These are phyloP conservation scores for Nyctalus aviator DNA, from an alignment of 2,797 vertebrate species.

Conservation along the genomic window DNA sequence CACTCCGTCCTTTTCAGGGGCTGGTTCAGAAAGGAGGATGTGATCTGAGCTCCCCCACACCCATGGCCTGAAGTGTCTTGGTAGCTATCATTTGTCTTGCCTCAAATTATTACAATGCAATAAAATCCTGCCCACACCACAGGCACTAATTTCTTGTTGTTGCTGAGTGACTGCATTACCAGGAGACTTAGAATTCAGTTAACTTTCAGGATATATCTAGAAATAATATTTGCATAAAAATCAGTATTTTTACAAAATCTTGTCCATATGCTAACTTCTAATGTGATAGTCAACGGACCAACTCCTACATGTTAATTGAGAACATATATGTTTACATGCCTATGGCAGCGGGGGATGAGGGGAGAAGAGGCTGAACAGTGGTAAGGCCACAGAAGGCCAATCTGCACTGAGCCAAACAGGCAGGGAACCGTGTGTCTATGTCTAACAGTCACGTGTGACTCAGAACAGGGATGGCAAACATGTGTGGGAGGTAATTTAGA, in stretches of 20 bases:
- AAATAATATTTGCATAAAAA: constrained; percentile 26
- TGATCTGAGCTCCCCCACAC: too few species aligned
- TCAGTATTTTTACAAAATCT: neutral
- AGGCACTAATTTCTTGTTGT: neutral
- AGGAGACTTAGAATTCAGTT: neutral
- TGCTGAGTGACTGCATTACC: neutral
- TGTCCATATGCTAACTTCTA: neutral
- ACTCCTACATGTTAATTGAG: neutral
- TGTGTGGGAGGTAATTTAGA: neutral
- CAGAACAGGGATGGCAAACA: neutral
- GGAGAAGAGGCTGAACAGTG: neutral
- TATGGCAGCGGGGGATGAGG: neutral
- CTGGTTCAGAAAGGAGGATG: neutral
- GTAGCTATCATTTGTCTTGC: neutral
- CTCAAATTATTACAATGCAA: constrained; percentile 25
- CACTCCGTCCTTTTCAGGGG: neutral
- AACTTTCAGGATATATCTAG: neutral
- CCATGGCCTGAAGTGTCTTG: neutral
- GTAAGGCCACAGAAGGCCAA: neutral
- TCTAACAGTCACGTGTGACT: neutral
- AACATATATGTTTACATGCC: neutral
- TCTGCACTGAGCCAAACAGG: neutral
- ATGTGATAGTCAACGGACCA: neutral
- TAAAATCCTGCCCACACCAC: neutral
- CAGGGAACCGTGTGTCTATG: neutral